Evolutionary conservation across 2,888 invertebrate species (phyloP), one percentile per base, ranked within the genome.

Genomic region (Philopedon plagiatum): DNA sequence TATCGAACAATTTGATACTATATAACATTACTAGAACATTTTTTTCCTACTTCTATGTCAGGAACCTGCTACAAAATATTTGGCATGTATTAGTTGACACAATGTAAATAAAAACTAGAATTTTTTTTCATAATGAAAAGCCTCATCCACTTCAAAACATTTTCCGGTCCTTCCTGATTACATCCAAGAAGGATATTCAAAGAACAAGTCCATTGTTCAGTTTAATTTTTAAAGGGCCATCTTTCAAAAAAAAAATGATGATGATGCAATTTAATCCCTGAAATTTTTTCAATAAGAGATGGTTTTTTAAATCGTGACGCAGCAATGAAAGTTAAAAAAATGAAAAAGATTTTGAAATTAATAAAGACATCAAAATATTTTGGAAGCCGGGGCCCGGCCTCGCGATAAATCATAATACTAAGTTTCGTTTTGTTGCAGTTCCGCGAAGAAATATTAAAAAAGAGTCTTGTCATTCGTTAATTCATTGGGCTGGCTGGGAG

Each of bases 341-440:
- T 21, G 21, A 46, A 46, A 46, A 46, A n/a, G n/a, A 11, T n/a
- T 39, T 46, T n/a, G 21, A 46, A 54, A 67, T 46, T 67, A 67
- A 70, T 63, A 70, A 46, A 70, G 64, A 70, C 70, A 70, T 70
- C 58, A 70, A 56, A 70, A 70, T 63, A 70, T 70, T 63, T 70
- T 63, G 32, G 56, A 57, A 57, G 63, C 63, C 69, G 34, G n/a
- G 44, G 56, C 46, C 37, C 19, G 44, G 56, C 46, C 37, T 62
- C 39, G 64, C 63, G 46, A 64, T 70, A 70, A 70, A 70, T 70
- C 63, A 70, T 57, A 34, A 44, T 51, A 49, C 46, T 37, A 51
- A 51, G 23, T 37, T 64, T 44, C 13, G 62, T 18, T 51, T 63
- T 60, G 61, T 67, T 67, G 34, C 34, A 61, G 15, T 60, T 67